These are phyloP conservation scores for Anguilla pacifica DNA, from an alignment of 2,797 vertebrate genomes.

Conservation along the genomic window DNA sequence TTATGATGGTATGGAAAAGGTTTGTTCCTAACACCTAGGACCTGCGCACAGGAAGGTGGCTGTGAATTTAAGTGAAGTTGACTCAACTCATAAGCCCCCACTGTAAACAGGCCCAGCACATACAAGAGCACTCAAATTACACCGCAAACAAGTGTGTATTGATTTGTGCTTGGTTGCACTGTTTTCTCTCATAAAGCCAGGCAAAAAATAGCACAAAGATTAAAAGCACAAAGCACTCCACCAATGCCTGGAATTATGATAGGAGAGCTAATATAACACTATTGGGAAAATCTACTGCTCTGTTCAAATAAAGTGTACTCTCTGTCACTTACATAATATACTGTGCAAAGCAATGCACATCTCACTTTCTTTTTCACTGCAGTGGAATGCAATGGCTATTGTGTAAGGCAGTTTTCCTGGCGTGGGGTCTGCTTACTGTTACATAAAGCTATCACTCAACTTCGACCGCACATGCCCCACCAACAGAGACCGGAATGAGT, in stretches of 20 bases:
- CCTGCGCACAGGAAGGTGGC: neutral
- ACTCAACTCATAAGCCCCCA: slow-evolving; percentile 4
- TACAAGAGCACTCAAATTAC: slow-evolving; percentile 17
- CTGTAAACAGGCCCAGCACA: neutral
- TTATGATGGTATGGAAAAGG: neutral
- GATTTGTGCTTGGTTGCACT: slow-evolving; percentile 3
- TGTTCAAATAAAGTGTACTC: slow-evolving; percentile 19
- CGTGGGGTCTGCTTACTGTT: neutral
- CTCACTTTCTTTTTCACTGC: neutral
- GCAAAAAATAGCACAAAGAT: slow-evolving; percentile 30
- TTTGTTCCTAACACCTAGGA: neutral
- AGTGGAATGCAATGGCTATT: neutral
- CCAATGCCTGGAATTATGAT: slow-evolving; percentile 28
- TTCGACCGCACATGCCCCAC: slow-evolving; percentile 61
- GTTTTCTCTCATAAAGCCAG: slow-evolving; percentile 26
- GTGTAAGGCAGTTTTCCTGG: neutral
- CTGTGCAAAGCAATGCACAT: slow-evolving; percentile 26
- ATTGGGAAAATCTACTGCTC: slow-evolving; percentile 28
- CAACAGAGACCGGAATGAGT: slow-evolving; percentile 39
- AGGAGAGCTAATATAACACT: slow-evolving; percentile 13
- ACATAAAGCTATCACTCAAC: slow-evolving; percentile 46
- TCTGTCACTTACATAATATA: slow-evolving; percentile 35
- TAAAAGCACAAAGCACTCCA: slow-evolving; percentile 23
- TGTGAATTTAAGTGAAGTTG: slow-evolving; percentile 1
- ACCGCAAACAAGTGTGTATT: slow-evolving; percentile 19